Conservation (phyloP, 2,113 vertebrate genomes). For the Tragelaphus buxtoni region DNA sequence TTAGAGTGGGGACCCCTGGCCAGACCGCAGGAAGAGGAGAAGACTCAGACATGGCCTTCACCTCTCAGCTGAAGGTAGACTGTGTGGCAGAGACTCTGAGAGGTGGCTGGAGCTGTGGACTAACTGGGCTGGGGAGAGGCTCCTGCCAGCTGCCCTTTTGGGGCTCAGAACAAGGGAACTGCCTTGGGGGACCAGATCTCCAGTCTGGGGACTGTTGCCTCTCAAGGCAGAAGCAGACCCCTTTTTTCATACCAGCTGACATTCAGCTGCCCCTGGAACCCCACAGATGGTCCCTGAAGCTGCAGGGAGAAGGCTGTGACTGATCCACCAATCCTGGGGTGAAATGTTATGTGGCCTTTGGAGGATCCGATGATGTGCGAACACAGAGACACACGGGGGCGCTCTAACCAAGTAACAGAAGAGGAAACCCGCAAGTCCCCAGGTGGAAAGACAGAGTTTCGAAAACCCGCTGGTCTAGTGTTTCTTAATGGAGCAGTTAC, state of each 20-base stretch:
- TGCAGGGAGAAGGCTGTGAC: background rate
- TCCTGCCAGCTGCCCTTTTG: background rate
- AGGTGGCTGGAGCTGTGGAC: background rate
- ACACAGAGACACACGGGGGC: conserved; percentile 54
- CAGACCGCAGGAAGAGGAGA: background rate
- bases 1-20: too few relatives aligned
- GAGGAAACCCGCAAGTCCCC: background rate
- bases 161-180: background rate
- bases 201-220: background rate
- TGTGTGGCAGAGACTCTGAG: background rate
- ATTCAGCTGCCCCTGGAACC: too few relatives aligned
- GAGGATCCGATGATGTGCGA: background rate
- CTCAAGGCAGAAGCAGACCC: background rate
- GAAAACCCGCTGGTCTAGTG: background rate
- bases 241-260: background rate
- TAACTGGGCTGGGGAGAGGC: background rate
- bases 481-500: background rate
- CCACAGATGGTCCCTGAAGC: background rate
- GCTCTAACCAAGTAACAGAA: conserved; percentile 48
- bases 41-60: background rate
- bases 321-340: rapidly evolving
- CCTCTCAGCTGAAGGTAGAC: background rate
- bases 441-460: background rate
- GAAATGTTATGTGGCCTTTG: background rate
- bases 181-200: background rate